Evolutionary conservation across 1,140 invertebrate species (phyloP).

Genomic region (Drosophila kohkoa): DNA sequence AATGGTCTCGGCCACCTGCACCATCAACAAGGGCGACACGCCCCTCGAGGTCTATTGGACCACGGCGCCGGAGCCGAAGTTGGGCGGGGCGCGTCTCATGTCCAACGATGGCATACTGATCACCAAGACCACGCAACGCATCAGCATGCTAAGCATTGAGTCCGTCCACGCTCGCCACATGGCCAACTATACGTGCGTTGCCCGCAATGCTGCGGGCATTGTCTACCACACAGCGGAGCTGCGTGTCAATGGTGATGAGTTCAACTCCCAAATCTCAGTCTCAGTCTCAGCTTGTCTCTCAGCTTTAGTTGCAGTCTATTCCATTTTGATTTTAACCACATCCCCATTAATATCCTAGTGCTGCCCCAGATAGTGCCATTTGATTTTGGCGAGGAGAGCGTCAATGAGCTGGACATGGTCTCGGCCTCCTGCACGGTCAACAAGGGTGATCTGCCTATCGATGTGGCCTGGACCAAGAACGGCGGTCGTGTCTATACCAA

Average conservation of each 20-base stretch:
- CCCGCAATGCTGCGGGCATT: slow-evolving; percentile 90
- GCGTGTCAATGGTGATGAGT: slow-evolving; percentile 88
- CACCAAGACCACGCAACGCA: slow-evolving; percentile 88
- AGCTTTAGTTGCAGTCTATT: slow-evolving; percentile 27
- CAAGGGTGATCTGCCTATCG: slow-evolving; percentile 93
- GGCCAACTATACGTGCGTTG: slow-evolving; percentile 90
- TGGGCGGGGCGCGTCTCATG: slow-evolving; percentile 70
- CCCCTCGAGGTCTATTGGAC: slow-evolving; percentile 92
- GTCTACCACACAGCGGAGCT: slow-evolving; percentile 89
- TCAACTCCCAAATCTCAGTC: background rate
- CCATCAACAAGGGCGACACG: slow-evolving; percentile 93
- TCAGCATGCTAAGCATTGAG: slow-evolving; percentile 89
- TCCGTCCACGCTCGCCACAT: slow-evolving; percentile 88
- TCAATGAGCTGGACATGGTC: slow-evolving; percentile 89
- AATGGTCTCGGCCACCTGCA: slow-evolving; percentile 90
- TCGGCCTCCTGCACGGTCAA: slow-evolving; percentile 92
- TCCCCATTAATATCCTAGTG: slow-evolving; percentile 84
- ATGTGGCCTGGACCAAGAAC: slow-evolving; percentile 89
- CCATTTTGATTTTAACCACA: slow-evolving; percentile 31
- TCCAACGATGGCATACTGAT: slow-evolving; percentile 85
- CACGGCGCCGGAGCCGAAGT: slow-evolving; percentile 75
- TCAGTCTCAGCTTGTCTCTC: background rate
- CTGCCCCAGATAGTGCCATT: slow-evolving; percentile 89
- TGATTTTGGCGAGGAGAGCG: slow-evolving; percentile 89
- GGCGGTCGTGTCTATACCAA: slow-evolving; percentile 78